A percentile compares a stretch with the other conserved stretches of the same genome.
These are phyloP conservation scores for Phalacrocorax aristotelis DNA, from an alignment of 2,113 vertebrate genomes.

Conservation along the genomic window DNA sequence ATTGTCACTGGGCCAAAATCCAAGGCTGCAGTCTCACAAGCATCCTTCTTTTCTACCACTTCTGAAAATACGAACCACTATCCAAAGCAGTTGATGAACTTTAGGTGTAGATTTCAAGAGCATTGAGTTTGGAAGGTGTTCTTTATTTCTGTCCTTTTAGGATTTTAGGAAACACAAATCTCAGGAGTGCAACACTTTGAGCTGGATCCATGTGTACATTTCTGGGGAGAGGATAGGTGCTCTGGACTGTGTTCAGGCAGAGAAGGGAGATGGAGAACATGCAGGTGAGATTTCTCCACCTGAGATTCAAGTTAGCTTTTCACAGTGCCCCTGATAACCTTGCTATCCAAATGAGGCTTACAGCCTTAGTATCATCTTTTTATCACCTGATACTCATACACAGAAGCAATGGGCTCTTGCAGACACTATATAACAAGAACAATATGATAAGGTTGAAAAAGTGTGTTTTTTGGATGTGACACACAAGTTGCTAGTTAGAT, in stretches of 20 bases:
- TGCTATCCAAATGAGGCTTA: not conserved
- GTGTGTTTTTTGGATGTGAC: not conserved
- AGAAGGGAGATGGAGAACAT: not conserved
- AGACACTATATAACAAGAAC: not conserved
- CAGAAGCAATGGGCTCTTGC: not conserved
- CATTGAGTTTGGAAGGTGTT: not conserved
- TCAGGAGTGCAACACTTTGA: not conserved
- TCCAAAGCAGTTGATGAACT: not conserved
- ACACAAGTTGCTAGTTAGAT: not conserved
- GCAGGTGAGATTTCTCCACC: not conserved
- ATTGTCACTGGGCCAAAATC: not conserved
- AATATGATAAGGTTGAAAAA: not conserved
- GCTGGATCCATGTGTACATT: not conserved
- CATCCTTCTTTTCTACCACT: not conserved
- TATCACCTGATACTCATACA: not conserved
- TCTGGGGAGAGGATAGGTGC: not conserved
- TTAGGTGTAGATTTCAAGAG: not conserved
- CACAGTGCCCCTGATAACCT: not conserved
- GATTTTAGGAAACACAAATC: not conserved
- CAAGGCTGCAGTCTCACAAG: not conserved
- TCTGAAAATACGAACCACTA: not conserved
- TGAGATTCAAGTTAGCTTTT: not conserved
- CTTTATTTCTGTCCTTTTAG: not conserved
- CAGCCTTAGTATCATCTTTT: not conserved
- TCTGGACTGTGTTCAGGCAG: not conserved